Evolutionary conservation across 2,797 vertebrate species (phyloP).

Genomic region (Phoxinus dragarum): DNA sequence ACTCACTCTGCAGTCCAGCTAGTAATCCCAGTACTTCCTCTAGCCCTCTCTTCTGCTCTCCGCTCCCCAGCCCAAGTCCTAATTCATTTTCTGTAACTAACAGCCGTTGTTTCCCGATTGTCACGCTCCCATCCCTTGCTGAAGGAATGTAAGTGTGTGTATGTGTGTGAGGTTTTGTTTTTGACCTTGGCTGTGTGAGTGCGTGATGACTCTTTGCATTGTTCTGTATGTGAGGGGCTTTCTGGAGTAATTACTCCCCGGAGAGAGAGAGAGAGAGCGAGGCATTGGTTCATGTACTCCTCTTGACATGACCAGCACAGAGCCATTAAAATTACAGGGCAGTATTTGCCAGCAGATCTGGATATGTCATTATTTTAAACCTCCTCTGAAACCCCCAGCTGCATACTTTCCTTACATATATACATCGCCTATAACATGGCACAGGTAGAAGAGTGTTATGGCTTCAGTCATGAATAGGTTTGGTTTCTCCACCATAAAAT

Average conservation of each 20-base stretch:
- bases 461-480: not conserved
- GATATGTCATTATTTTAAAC: constrained; percentile 89
- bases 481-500: not conserved
- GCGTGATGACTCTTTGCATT: constrained; percentile 42
- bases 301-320: constrained; percentile 29
- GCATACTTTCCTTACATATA: constrained; percentile 23
- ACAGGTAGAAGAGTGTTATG: constrained; percentile 19
- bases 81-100: constrained; percentile 99
- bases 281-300: constrained; percentile 37
- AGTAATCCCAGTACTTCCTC: constrained; percentile 99
- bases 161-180: constrained; percentile 50
- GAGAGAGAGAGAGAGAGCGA: constrained; percentile 19
- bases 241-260: constrained; percentile 28
- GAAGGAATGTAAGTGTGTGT: constrained; percentile 84
- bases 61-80: constrained; percentile 86
- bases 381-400: constrained; percentile 45
- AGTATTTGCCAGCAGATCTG: constrained; percentile 81
- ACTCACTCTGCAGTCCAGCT: constrained; percentile 80
- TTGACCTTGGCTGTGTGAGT: constrained; percentile 46
- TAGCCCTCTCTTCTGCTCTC: constrained; percentile 84
- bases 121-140: constrained; percentile 96
- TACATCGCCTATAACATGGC: not conserved
- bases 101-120: constrained; percentile 99
- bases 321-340: constrained; percentile 56
- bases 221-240: constrained; percentile 35